These are phyloP conservation scores for Cichlasoma orientale DNA, from an alignment of 2,797 vertebrate species.

Conservation along the genomic window DNA sequence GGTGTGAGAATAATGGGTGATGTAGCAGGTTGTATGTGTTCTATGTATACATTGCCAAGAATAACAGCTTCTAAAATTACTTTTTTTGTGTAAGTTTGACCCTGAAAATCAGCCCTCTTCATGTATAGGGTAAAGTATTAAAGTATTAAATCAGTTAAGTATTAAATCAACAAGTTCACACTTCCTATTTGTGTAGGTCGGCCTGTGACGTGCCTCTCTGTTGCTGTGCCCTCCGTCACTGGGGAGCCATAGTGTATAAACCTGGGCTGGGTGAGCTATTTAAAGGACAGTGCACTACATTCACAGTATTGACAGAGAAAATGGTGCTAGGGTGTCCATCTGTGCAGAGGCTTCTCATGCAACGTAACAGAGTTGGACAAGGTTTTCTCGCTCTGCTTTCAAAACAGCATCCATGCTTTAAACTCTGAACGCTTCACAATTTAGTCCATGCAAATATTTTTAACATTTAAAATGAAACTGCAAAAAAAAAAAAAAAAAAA, in stretches of 20 bases:
- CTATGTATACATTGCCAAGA: neutral
- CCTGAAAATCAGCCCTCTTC: neutral
- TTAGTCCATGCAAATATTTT: neutral
- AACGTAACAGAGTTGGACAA: conserved; percentile 32
- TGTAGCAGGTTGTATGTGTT: neutral
- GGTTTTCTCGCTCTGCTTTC: conserved; percentile 1
- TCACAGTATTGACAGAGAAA: conserved; percentile 36
- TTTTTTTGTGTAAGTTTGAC: neutral
- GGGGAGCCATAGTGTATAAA: conserved; percentile 48
- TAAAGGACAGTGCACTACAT: conserved; percentile 61
- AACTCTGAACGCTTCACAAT: neutral
- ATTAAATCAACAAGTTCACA: conserved; percentile 7
- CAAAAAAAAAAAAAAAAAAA: no score
- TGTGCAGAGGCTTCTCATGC: conserved; percentile 21
- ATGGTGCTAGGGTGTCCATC: conserved; percentile 38
- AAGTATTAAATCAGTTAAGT: neutral
- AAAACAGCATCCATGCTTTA: neutral
- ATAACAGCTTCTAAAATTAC: neutral
- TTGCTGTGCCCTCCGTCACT: conserved; percentile 41
- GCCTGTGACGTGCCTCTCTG: neutral
- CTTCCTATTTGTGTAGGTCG: conserved; percentile 29
- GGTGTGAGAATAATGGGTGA: neutral
- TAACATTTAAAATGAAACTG: conserved; percentile 4
- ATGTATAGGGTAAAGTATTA: neutral
- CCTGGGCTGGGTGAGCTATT: conserved; percentile 51